Conservation (phyloP, 1,140 invertebrate species). For the Pentalonia nigronervosa region DNA sequence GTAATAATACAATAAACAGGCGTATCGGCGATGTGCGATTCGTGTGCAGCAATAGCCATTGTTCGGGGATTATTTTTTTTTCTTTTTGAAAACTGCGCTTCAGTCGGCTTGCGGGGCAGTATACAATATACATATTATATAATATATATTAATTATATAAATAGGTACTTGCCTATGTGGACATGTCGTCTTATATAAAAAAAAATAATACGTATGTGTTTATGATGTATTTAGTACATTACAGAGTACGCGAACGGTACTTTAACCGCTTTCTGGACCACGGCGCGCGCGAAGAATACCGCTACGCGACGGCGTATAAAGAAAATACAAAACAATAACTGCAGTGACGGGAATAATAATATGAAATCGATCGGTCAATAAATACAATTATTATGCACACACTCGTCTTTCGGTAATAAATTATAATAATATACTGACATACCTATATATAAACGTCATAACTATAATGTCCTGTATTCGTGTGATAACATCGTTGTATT, state of each 20-base stretch:
- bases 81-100: not conserved
- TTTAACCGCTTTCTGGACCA: not conserved
- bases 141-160: not conserved
- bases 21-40: not conserved
- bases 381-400: not conserved
- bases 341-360: not conserved
- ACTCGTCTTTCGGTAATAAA: not conserved
- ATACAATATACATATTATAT: not conserved
- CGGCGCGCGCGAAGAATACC: not conserved
- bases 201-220: not conserved
- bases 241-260: conserved; percentile 18
- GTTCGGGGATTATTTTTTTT: not conserved
- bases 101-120: not conserved
- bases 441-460: not conserved
- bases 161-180: not conserved
- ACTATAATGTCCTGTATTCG: too few relatives aligned
- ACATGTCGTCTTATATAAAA: not conserved
- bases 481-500: not conserved
- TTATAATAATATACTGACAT: not conserved
- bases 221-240: not conserved
- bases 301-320: not conserved
- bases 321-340: not conserved
- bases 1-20: not conserved
- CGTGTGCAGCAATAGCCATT: not conserved
- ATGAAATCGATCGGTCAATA: not conserved